Conservation (phyloP, 2,797 vertebrate species). For the Psittacula derbiana region DNA sequence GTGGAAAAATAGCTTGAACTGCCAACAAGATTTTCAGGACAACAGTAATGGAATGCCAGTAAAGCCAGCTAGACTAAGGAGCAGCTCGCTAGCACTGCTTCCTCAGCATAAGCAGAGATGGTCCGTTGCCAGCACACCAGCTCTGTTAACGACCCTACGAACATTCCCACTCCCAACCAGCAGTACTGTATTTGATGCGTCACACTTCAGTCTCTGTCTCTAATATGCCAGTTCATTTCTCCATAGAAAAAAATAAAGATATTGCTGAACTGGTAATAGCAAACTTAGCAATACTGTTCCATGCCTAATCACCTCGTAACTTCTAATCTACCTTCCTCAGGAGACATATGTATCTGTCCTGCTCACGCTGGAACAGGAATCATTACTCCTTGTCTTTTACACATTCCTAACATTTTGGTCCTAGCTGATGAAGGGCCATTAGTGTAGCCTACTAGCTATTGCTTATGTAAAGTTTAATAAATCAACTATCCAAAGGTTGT, state of each 20-base stretch:
- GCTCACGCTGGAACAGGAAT: background rate
- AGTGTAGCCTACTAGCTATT: constrained; percentile 22
- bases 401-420: background rate
- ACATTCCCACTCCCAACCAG: background rate
- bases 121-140: background rate
- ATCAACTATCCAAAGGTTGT: background rate
- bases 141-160: background rate
- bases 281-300: background rate
- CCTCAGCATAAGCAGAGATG: background rate
- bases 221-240: background rate
- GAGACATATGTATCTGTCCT: background rate
- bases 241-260: background rate
- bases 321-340: background rate
- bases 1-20: constrained; percentile 70
- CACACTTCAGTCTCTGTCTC: background rate
- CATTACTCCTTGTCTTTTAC: background rate
- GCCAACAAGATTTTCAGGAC: constrained; percentile 31
- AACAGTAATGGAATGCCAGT: background rate
- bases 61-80: background rate
- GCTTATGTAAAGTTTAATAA: constrained; percentile 33
- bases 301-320: background rate
- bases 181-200: background rate
- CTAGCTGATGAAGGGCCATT: background rate
- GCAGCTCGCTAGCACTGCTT: background rate
- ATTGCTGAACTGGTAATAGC: constrained; percentile 2